phyloP scores from a whole-genome alignment of 2,113 vertebrate genomes.

The Barbus barbus region DNA sequence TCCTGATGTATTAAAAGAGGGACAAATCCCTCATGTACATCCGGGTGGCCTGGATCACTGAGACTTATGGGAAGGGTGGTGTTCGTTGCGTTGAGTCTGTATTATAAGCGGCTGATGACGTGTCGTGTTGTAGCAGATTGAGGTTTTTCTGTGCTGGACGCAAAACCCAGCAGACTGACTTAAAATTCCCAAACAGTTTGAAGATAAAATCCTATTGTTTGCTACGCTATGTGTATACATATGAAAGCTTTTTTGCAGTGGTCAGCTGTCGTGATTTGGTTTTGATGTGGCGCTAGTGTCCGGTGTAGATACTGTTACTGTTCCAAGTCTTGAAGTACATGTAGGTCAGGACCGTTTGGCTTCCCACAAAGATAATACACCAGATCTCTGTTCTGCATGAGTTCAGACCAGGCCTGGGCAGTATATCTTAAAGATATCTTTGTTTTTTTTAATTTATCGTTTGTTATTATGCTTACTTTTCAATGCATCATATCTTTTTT shows the following conservation, averaged over 20 bases:
- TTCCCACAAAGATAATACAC: background rate
- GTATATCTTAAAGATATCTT: background rate
- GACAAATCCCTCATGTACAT: conserved; percentile 37
- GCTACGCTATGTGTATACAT: no score
- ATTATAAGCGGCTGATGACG: background rate
- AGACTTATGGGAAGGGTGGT: background rate
- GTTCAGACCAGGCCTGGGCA: background rate
- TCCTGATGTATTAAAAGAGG: conserved; percentile 38
- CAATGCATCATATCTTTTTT: background rate
- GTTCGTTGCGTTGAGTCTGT: background rate
- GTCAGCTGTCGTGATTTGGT: background rate
- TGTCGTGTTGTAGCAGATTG: background rate
- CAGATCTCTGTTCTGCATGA: background rate
- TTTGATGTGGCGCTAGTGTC: background rate
- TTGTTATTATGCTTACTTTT: background rate
- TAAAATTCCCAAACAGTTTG: background rate
- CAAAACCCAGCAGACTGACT: background rate
- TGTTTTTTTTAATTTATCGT: background rate
- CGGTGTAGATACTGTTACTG: background rate
- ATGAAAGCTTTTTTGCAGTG: background rate
- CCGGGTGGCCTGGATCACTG: conserved; percentile 27
- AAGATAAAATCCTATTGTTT: no score
- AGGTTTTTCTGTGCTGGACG: background rate
- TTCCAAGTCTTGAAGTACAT: background rate
- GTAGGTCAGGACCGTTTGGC: background rate